Base-by-base conservation (phyloP, 2,888 invertebrate species). In the Neoaliturus tenellus region DNA sequence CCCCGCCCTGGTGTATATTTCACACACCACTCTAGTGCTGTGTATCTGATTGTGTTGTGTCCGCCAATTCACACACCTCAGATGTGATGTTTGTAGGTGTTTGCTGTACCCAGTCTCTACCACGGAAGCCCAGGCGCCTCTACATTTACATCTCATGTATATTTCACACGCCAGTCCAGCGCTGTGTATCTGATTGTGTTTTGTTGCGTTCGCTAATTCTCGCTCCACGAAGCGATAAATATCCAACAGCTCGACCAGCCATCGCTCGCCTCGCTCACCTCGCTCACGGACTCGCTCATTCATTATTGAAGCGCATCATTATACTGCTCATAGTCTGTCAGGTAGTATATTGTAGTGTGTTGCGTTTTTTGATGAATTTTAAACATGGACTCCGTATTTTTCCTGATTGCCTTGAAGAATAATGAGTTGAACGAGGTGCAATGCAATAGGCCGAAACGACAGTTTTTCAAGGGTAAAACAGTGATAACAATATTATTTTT, bases 61-160 rank as follows among this genome's bases (percentile, higher is more conserved):
- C n/a, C n/a, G n/a, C n/a, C n/a, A n/a, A n/a, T n/a, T n/a, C n/a
- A n/a, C n/a, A n/a, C n/a, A n/a, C n/a, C n/a, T n/a, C n/a, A n/a
- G n/a, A n/a, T n/a, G n/a, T n/a, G n/a, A n/a, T n/a, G n/a, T n/a
- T 35, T 10, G 35, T 35, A 35, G 35, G 35, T 35, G 10, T 35
- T n/a, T n/a, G 6, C 35, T 6, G 35, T 35, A 10, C 35, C 35
- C n/a, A n/a, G 35, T 35, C 6, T 35, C 48, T 55, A 23, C 62
- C 31, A 17, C 62, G 14, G 62, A 17, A 55, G 20, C 55, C 55
- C 55, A 51, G 62, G 62, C 62, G 62, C 62, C 62, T 62, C 25
- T 25, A 31, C 44, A 75, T 75, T 75, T 44, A 44, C 73, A 75
- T 75, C 73, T 75, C 73, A 75, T 75, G 73, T 75, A 28, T 75